A percentile compares a stretch with the other conserved stretches of the same genome.
These are phyloP conservation scores for Lamprotornis superbus DNA, from an alignment of 2,113 vertebrate species.

Conservation along the genomic window DNA sequence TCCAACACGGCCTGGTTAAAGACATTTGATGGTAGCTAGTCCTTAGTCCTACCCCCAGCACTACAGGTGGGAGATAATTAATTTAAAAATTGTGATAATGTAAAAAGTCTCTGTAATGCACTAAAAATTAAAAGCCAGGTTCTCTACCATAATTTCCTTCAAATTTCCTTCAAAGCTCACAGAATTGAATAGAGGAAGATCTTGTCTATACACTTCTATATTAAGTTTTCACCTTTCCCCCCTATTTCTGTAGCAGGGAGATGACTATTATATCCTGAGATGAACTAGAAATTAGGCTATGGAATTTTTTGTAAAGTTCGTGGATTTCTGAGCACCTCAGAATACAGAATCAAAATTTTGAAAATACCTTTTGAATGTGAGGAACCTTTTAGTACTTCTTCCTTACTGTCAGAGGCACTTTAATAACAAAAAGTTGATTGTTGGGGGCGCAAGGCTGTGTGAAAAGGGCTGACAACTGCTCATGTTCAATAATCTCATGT, in stretches of 20 bases:
- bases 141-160: not conserved
- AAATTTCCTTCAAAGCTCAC: not conserved
- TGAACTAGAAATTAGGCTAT: not conserved
- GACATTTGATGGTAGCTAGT: not conserved
- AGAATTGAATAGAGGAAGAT: not conserved
- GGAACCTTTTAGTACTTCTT: not conserved
- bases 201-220: not conserved
- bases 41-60: not conserved
- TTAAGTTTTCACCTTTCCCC: accelerated
- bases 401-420: not conserved
- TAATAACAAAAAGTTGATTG: slow-evolving; percentile 2
- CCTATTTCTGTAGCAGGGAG: not conserved
- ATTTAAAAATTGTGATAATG: not conserved
- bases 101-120: not conserved
- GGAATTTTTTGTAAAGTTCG: not conserved
- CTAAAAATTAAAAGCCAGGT: not conserved
- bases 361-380: not conserved
- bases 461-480: slow-evolving; percentile 47
- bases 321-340: not conserved
- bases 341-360: not conserved
- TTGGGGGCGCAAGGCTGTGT: not conserved
- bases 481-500: not conserved
- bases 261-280: not conserved
- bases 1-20: not conserved
- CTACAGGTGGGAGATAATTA: not conserved